phyloP scores from a whole-genome alignment of 1,140 invertebrate genomes.

The Drosophila equinoxialis region DNA sequence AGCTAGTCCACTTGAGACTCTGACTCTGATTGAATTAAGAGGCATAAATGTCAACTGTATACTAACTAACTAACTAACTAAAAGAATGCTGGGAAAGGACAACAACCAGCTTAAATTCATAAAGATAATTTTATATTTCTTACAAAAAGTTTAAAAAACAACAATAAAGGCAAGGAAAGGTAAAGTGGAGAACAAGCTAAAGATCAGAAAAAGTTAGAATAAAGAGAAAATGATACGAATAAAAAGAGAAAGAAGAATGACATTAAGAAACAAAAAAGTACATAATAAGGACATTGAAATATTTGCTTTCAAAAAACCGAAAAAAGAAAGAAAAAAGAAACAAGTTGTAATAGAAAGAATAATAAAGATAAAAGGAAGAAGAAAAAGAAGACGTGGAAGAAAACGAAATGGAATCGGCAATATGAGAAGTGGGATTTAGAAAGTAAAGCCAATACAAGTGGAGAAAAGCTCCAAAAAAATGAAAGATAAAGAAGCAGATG shows the following conservation, averaged over 20 bases:
- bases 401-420: no score
- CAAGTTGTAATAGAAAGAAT: background rate
- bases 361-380: no score
- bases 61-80: background rate
- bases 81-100: background rate
- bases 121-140: background rate
- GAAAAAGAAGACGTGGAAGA: no score
- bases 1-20: slow-evolving; percentile 5
- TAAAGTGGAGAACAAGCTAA: no score
- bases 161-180: background rate
- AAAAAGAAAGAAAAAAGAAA: background rate
- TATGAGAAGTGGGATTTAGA: no score
- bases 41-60: slow-evolving; percentile 31
- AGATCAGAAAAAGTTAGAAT: no score
- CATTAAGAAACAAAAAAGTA: background rate
- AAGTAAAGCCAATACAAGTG: no score
- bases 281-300: background rate
- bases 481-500: background rate
- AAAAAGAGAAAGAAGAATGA: no score
- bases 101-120: background rate
- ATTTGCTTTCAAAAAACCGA: background rate
- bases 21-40: slow-evolving; percentile 19
- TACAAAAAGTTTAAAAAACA: background rate
- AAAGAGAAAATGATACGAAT: no score
- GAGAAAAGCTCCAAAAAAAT: background rate